Evolutionary conservation across 1,140 invertebrate genomes (phyloP), one percentile per base, ranked within the genome.

Genomic region (Pogonus chalceus): DNA sequence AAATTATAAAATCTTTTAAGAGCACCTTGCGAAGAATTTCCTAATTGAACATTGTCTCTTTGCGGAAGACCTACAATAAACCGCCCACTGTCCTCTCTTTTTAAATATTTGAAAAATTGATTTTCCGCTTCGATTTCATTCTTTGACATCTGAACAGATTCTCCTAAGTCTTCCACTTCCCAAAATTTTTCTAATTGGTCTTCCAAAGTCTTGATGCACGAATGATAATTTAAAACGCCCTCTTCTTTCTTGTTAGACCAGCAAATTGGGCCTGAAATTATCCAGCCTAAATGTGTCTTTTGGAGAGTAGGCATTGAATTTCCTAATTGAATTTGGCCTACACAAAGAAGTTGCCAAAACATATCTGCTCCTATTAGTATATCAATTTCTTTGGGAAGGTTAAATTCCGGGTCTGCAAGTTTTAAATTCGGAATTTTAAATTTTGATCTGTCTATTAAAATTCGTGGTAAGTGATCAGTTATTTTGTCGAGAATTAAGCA

Each of bases 1-100:
- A 68, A 53, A 49, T 63, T 58, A 1, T 64, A 16, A 10, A 68
- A 65, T 31, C 56, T 60, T 22, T 63, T 62, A 20, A 64, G 61
- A 7, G 66, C 60, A 16, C 52, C 51, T 2, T 50, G 35, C 20
- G 48, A 56, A 7, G 65, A 67, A 10, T 64, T 57, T 20, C 67
- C 66, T 56, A 72, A 62, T 1, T 46, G 9, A 16, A 2, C 3
- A 49, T 59, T 49, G 26, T 35, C 31, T 56, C 58, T 54, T 52
- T 65, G 49, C 23, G 58, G 55, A 37, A 58, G 26, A 18, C 22
- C 49, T 43, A 66, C 55, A 31, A 55, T 39, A 56, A 60, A 56
- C 21, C 58, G 51, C 3, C 56, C 56, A 53, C 56, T 47, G 16
- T 23, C n/a, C 18, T 7, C 21, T 22, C 47, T 39, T 23, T 35